phyloP scores from a whole-genome alignment of 2,888 invertebrate genomes.

The Drosophila buzzatii region DNA sequence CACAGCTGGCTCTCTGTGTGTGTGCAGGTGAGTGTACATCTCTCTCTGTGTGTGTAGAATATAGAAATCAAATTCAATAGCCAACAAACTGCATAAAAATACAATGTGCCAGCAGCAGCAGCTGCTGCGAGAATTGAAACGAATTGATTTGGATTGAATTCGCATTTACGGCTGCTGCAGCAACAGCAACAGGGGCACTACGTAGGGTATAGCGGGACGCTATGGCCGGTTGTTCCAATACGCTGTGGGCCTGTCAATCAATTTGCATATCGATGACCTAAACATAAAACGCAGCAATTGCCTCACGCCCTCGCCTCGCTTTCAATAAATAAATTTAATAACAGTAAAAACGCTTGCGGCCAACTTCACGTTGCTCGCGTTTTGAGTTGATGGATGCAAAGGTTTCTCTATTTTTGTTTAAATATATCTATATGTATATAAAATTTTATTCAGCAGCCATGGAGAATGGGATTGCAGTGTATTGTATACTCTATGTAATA shows the following conservation, averaged over 20 bases:
- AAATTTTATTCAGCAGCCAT: not conserved
- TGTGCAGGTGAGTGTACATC: not conserved
- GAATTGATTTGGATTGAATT: constrained; percentile 50
- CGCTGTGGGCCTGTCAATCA: constrained; percentile 66
- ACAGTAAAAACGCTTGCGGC: constrained; percentile 52
- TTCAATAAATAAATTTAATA: constrained; percentile 75
- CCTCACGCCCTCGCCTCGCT: constrained; percentile 7
- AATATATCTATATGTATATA: not conserved
- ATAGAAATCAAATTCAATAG: constrained; percentile 44
- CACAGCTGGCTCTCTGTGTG: not conserved
- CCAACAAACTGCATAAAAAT: constrained; percentile 50
- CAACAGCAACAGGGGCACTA: not conserved
- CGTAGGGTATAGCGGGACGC: not conserved
- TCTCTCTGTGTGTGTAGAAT: constrained; percentile 3
- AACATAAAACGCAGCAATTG: constrained; percentile 47
- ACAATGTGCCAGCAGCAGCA: constrained; percentile 36
- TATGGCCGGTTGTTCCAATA: constrained; percentile 13
- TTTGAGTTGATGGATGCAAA: not conserved
- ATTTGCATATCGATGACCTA: constrained; percentile 74
- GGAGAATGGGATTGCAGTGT: not conserved
- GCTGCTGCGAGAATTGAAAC: constrained; percentile 47
- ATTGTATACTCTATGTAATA: not conserved
- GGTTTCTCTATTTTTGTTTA: not conserved
- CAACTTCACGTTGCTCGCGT: constrained; percentile 30
- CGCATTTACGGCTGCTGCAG: constrained; percentile 14